Evolutionary conservation across 1,140 invertebrate genomes (phyloP), one percentile per base, ranked within the genome.

Genomic region (Papilio glaucus): DNA sequence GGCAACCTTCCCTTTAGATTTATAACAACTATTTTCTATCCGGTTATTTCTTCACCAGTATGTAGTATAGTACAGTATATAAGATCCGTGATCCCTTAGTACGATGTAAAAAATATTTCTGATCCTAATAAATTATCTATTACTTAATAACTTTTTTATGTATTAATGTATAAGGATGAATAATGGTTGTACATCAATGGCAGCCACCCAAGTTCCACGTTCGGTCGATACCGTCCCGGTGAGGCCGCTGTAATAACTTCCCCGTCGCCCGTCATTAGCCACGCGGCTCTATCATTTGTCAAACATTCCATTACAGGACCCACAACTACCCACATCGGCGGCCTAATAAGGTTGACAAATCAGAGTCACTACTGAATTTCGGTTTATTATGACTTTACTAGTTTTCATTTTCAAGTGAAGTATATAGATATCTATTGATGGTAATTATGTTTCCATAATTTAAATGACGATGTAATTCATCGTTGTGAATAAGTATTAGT

Each of bases 251-350:
- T 75, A 61, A 75, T 72, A 60, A 67, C 68, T 72, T 61, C 60
- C 41, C 45, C 60, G 73, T 67, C 72, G 67, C 71, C 61, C 71
- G 62, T 76, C 74, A 76, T 76, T 76, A 76, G 71, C 24, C 13
- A 18, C 38, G 26, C 37, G 24, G 38, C 41, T n/a, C 1, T 39
- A 68, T 74, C 76, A 72, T 74, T 74, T 77, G 73, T 75, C 76
- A 75, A 65, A 67, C 49, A 63, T 53, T 70, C 57, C 72, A 74
- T 77, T 67, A 74, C 38, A 15, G 26, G 63, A 37, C 37, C 7
- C 24, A 12, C 49, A 68, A 38, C 21, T 38, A 33, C 13, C 29
- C 62, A 38, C 29, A 38, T 21, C 29, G 12, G 8, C 49, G 65
- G 10, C 39, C 18, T 26, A n/a, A 39, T 42, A 15, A 68, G 0